Evolutionary conservation across 2,797 vertebrate species (phyloP).

Genomic region (Knipowitschia caucasica): DNA sequence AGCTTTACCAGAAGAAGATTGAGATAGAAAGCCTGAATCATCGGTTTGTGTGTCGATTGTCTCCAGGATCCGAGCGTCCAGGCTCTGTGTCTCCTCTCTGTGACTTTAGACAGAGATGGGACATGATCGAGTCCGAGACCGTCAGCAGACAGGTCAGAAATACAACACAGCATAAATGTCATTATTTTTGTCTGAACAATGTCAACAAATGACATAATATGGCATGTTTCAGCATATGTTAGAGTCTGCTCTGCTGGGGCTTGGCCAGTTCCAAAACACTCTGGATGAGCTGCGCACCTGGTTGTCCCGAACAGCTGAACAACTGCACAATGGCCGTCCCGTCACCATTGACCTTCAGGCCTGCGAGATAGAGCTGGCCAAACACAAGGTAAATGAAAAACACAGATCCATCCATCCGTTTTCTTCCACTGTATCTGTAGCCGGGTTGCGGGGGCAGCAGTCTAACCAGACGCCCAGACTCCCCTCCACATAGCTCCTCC

Average conservation of each 20-base stretch:
- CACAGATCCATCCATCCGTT: too few species aligned
- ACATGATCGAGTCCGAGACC: constrained; percentile 81
- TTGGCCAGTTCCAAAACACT: constrained; percentile 90
- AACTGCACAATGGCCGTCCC: constrained; percentile 69
- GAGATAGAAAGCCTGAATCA: constrained; percentile 86
- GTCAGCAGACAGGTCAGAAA: constrained; percentile 80
- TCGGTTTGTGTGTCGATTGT: constrained; percentile 72
- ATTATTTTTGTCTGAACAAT: neutral
- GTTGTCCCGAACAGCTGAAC: constrained; percentile 78
- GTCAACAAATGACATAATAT: neutral
- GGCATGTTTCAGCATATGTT: constrained; percentile 80
- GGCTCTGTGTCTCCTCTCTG: constrained; percentile 61
- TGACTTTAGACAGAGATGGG: constrained; percentile 84
- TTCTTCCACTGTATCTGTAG: too few species aligned
- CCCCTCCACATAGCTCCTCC: too few species aligned
- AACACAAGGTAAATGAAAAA: constrained; percentile 80
- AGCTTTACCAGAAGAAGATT: constrained; percentile 88
- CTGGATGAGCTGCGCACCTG: constrained; percentile 85
- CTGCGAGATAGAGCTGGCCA: constrained; percentile 90
- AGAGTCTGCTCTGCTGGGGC: constrained; percentile 83
- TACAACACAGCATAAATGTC: neutral
- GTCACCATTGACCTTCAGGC: constrained; percentile 84
- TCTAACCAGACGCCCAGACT: too few species aligned
- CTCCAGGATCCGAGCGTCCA: constrained; percentile 60
- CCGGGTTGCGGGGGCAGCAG: too few species aligned